Base-by-base conservation (phyloP, 2,888 invertebrate genomes). In the Polydrusus tereticollis region DNA sequence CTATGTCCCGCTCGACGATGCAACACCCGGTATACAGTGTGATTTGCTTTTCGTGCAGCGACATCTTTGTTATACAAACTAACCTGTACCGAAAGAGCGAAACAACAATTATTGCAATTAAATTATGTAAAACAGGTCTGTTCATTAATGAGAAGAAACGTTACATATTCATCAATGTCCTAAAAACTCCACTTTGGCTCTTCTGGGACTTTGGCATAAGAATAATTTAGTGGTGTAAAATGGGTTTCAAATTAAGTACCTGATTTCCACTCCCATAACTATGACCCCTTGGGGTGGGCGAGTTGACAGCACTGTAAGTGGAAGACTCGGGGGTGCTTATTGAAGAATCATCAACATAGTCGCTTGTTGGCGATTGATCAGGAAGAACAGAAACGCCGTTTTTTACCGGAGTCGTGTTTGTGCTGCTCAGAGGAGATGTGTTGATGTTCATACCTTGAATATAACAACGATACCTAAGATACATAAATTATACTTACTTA, bases 361-460 rank as follows among this genome's bases (percentile, higher is more conserved):
- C 89, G 78, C 87, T 88, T 29, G 88, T 88, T 7, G 88, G 88
- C 18, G 88, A 88, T 75, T 84, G 86, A 78, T 87, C 84, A 43
- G 82, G 59, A 36, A 73, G 59, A 59, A 75, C 57, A 78, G 64
- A 81, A 75, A 72, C 80, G 63, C 71, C 75, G 69, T 74, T 75
- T 79, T 85, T 85, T 7, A 82, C 78, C 57, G 85, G 84, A 5
- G 84, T 84, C 20, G 84, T 81, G 75, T 80, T 83, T 63, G 80
- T 78, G 76, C 84, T 84, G 69, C 77, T 82, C 58, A 83, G 82
- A 26, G 85, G 85, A 21, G 85, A 85, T 14, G 84, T 84, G 77
- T 84, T 84, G 36, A 85, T 82, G 79, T 87, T 87, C 83, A 87
- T 88, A 69, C 87, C 87, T 87, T 78, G 18, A 79, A 79, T 55